Evolutionary conservation across 2,113 vertebrate genomes (phyloP), one percentile per base, ranked within the genome.

Genomic region (Sinosuthora webbiana): DNA sequence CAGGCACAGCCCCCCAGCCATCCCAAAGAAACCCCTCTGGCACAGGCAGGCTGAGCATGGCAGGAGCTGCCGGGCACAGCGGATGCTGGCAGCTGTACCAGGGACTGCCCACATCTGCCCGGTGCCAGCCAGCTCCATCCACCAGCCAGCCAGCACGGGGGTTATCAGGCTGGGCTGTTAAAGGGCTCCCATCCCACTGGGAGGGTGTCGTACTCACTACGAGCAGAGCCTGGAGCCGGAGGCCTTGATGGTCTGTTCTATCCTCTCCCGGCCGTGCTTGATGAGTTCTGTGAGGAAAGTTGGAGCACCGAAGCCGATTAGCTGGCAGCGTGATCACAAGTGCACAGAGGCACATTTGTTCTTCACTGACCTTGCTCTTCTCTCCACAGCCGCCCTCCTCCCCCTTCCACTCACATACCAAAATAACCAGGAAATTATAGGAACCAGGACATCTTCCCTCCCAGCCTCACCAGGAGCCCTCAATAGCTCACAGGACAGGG

Each of bases 101-200:
- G 69, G 79, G 30, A 65, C 96, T 87, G 95, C 95, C 94, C 94
- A 78, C 93, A 79, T 81, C 83, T 83, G 91, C 71, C 83, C 2
- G 25, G 97, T 97, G 95, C 95, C 97, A 97, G 96, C 84, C 95
- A 45, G 93, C 93, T 94, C 97, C 89, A 94, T 86, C 70, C 97
- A 76, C 97, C 49, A 4, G 27, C 6, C 13, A 71, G 92, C 91
- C 65, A n/a, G 83, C 22, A 0, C 37, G 2, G 75, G 76, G 63
- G 16, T 23, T 23, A 20, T 18, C 18, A 0, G 59, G 62, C 94
- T 74, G 57, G 47, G 80, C 63, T 87, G 62, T 93, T 93, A 95
- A 97, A 97, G 96, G 76, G 90, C 91, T 93, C 97, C 37, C 73
- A 53, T 18, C 83, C 91, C 82, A 6, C n/a, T 0, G 42, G 37